Evolutionary conservation across 2,113 vertebrate species (phyloP), one percentile per base, ranked within the genome.

Genomic region (Mesitornis unicolor): DNA sequence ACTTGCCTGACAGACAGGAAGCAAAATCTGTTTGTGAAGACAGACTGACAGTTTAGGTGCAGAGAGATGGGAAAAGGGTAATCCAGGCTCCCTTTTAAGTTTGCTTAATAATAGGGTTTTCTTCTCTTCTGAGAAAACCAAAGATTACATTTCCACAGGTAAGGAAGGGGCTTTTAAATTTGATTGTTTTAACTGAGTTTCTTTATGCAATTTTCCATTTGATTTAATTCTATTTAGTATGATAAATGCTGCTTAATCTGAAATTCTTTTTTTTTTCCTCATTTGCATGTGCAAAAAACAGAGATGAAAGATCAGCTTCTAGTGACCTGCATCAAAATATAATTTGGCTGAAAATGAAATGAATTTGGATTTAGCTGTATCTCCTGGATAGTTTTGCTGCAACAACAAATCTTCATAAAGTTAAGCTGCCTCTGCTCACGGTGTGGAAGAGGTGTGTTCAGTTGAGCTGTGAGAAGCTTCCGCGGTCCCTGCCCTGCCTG

Each of bases 251-350:
- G 59, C 79, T 89, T 89, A 87, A 85, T 79, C 87, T 83, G 53
- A 89, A 95, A 33, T 57, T 42, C 11, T 50, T 86, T 67, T 56
- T 75, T 59, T 77, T 83, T 65, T 84, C 45, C 86, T 69, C 3
- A 0, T 89, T 93, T 79, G 69, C 84, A 69, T 38, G 12, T 96
- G 47, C 76, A 57, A 84, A 93, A 96, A 93, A 42, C 54, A 93
- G 81, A 94, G 96, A 93, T 96, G 94, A 96, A 92, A 95, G 95
- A 95, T 93, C 85, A 96, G 87, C 70, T 94, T 75, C 95, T 96
- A 68, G 87, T 84, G 87, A 91, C 93, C 91, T 93, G 87, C 84
- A 78, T 96, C 95, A 92, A 87, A 94, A 93, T 73, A 76, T 64
- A 91, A 93, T 85, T 95, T 96, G 87, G 14, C 84, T 96, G 82